Evolutionary conservation across 2,797 vertebrate genomes (phyloP).

Genomic region (Molossus alvarezi): DNA sequence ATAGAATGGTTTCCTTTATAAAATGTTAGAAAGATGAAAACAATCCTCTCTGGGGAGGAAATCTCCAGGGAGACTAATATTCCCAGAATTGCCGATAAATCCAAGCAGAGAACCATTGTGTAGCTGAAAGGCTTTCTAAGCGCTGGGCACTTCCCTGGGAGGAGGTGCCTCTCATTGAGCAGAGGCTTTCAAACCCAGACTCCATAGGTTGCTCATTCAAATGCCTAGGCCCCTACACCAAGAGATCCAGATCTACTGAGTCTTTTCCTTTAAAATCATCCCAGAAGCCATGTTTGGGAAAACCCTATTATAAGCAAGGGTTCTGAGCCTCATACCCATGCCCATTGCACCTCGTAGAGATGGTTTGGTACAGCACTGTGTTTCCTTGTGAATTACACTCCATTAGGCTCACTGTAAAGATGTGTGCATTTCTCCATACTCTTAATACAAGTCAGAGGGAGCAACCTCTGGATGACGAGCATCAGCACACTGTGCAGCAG

Average conservation of each 20-base stretch:
- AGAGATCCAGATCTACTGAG: background rate
- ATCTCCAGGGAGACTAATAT: constrained; percentile 61
- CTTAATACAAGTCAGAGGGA: background rate
- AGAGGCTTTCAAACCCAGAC: background rate
- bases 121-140: background rate
- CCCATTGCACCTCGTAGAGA: background rate
- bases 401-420: background rate
- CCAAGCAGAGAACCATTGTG: background rate
- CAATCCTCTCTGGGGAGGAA: background rate
- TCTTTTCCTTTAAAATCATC: constrained; percentile 25
- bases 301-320: background rate
- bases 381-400: background rate
- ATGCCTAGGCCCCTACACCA: background rate
- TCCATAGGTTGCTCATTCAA: background rate
- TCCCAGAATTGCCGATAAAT: constrained; percentile 43
- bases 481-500: fast-evolving
- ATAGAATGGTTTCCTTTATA: constrained; percentile 41
- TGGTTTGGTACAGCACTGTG: background rate
- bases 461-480: background rate
- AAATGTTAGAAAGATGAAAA: constrained; percentile 46
- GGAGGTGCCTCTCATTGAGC: background rate
- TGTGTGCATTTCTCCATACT: background rate
- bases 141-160: background rate
- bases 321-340: background rate
- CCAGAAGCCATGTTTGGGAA: background rate